Percentiles rank a stretch among this genome's conserved stretches.
Conservation (phyloP, 1,140 invertebrate genomes). For the Tetramorium alpestre region DNA sequence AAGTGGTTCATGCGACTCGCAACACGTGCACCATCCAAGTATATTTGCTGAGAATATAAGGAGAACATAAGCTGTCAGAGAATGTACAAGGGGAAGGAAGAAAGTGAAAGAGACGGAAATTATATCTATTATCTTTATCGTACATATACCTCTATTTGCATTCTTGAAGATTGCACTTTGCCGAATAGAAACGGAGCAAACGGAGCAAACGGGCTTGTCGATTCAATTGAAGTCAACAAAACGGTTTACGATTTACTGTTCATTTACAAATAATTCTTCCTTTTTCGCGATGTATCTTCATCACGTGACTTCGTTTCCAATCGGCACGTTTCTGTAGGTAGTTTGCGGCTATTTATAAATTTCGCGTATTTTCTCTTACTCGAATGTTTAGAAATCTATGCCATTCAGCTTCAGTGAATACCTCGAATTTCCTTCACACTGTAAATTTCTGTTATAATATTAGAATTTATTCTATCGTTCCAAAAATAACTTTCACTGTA, state of each 20-base stretch:
- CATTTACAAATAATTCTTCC: not conserved
- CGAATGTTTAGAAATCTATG: conserved; percentile 44
- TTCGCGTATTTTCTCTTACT: conserved; percentile 29
- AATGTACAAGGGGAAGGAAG: not conserved
- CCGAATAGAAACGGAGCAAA: not conserved
- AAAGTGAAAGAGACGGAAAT: not conserved
- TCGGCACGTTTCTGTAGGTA: conserved; percentile 8
- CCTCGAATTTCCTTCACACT: conserved; percentile 16
- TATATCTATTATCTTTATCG: conserved; percentile 59
- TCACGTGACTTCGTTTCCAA: conserved; percentile 2
- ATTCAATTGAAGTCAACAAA: conserved; percentile 41
- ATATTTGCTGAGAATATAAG: conserved; percentile 64
- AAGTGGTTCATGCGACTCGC: conserved; percentile 46
- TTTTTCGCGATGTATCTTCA: not conserved
- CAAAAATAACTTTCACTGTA: conserved; percentile 15
- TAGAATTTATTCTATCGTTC: not conserved
- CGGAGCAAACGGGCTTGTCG: not conserved
- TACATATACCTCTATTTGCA: conserved; percentile 64
- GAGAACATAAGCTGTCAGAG: not conserved
- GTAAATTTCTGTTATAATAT: conserved; percentile 8
- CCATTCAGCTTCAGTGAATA: conserved; percentile 12
- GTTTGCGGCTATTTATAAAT: conserved; percentile 44
- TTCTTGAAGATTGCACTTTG: conserved; percentile 51
- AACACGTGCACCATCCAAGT: conserved; percentile 55
- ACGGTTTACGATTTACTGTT: not conserved